Base-by-base conservation (phyloP, 2,113 vertebrate genomes). In the Melanerpes aurifrons region DNA sequence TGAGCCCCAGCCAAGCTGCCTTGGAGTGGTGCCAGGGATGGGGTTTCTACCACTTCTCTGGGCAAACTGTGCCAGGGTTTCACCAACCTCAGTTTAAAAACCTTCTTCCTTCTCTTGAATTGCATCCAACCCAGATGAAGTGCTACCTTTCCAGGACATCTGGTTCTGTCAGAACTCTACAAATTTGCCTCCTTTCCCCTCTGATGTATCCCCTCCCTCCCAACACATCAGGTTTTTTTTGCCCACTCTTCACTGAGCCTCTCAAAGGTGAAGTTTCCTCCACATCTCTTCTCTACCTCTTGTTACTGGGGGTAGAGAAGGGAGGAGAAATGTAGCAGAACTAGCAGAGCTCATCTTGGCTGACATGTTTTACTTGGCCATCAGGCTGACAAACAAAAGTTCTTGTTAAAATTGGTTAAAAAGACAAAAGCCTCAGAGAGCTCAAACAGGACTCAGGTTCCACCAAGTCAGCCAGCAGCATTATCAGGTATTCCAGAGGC, bases 391-490 rank as follows among this genome's bases (percentile, higher is more conserved):
- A 50, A 11, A 0, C 28, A 28, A 37, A 50, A 45, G 9, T 11
- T 22, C 15, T 71, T 31, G 13, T n/a, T 50, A 57, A 56, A 79
- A 58, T 12, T 64, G 28, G 21, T 72, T 69, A 90, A 63, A 1
- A 2, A 71, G 22, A 82, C 77, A 32, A 86, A 87, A 92, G 8
- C 71, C 91, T 96, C 95, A 96, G 95, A 87, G 91, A 89, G 45
- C 57, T 31, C 48, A 59, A 72, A 29, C 45, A 69, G 63, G 93
- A 73, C 90, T 96, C 94, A 88, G 94, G 94, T 81, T 86, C 61
- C 59, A 58, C 31, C 40, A 61, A 58, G 56, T 63, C 73, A 90
- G 31, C 53, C 61, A 47, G 40, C n/a, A 88, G 66, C 64, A 71
- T 22, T 87, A 6, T 56, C 59, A 80, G 85, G 61, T 92, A 61